Base-by-base conservation (phyloP, 37 sponge, comb jelly and placozoan species). In the Ephydatia muelleri region DNA sequence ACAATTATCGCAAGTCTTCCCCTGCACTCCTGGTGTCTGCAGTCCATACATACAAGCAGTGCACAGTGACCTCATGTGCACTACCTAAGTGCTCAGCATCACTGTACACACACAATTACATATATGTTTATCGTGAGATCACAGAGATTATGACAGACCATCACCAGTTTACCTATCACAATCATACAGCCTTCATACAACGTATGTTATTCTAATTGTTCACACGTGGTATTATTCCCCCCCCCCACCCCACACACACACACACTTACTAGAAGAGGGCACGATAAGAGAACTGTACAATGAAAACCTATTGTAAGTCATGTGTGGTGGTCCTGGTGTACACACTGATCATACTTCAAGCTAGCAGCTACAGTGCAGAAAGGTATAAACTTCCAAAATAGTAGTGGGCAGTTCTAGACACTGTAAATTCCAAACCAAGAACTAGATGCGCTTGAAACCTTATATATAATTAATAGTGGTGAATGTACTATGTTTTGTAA, bases 141-240 rank as follows among this genome's bases (percentile, higher is more conserved):
- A 57, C 57, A 57, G 57, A 57, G 57, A 57, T 57, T 57, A 57
- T 57, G 57, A 57, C 57, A 57, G 57, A 57, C 57, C 57, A 57
- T 57, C 57, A 57, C 57, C 57, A 14, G 57, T 57, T 57, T 57
- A 57, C 57, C 57, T 21, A 57, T 57, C 57, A 57, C 19, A 14
- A 57, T 57, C 57, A 57, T 57, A 57, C 57, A 57, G 57, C 57
- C 57, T 57, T 57, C 57, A 57, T 57, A 57, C 57, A 57, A 57
- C 57, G 57, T 57, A 57, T 57, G 57, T 57, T 57, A 57, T n/a
- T n/a, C n/a, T n/a, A n/a, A n/a, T n/a, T n/a, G n/a, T n/a, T n/a
- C n/a, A n/a, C n/a, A n/a, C n/a, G n/a, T n/a, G n/a, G n/a, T n/a
- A n/a, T n/a, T n/a, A n/a, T n/a, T n/a, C n/a, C n/a, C n/a, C n/a